Conservation (phyloP, 2,797 vertebrate species). For the Toxotes lorentzi region DNA sequence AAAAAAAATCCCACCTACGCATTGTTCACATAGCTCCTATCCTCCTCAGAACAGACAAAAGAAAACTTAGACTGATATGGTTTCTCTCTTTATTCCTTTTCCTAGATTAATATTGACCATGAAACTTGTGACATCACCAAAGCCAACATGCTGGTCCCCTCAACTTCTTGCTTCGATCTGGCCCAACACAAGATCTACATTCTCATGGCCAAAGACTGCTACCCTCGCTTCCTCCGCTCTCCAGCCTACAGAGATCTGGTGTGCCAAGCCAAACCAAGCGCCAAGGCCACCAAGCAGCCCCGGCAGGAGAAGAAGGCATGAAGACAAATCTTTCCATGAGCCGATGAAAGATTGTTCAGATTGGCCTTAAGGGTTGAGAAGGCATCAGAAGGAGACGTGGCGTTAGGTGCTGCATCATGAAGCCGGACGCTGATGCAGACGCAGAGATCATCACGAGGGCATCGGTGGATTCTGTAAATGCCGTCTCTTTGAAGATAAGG, state of each 20-base stretch:
- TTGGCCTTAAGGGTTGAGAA: constrained; percentile 44
- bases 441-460: constrained; percentile 16
- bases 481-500: not conserved
- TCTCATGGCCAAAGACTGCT: constrained; percentile 89
- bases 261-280: constrained; percentile 68
- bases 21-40: not conserved
- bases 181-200: constrained; percentile 87
- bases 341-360: constrained; percentile 12
- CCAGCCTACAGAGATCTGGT: constrained; percentile 78
- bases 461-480: constrained; percentile 9
- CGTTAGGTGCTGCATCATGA: constrained; percentile 25
- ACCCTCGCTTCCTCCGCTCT: constrained; percentile 86
- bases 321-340: not conserved
- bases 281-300: constrained; percentile 53
- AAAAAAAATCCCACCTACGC: too few relatives aligned
- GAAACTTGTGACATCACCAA: constrained; percentile 87
- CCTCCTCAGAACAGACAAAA: not conserved
- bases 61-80: constrained; percentile 19
- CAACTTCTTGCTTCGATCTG: constrained; percentile 79
- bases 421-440: constrained; percentile 27
- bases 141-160: constrained; percentile 80
- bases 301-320: constrained; percentile 66
- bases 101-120: constrained; percentile 87
- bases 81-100: constrained; percentile 2
- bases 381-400: constrained; percentile 19